Conservation (phyloP, 2,797 vertebrate species). For the Mormyrops attenuatus region DNA sequence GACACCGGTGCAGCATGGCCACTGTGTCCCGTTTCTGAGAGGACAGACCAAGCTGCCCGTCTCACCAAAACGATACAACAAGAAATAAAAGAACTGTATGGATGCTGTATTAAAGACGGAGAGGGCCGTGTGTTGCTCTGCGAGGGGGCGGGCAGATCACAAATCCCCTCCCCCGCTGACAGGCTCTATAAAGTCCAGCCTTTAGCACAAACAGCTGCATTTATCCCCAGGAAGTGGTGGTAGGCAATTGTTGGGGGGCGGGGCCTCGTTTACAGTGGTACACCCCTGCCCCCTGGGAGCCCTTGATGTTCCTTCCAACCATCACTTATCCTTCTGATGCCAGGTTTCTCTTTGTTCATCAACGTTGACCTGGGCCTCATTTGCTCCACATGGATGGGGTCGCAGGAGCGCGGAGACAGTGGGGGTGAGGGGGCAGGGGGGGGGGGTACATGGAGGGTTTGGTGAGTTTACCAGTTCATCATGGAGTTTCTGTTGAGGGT, state of each 20-base stretch:
- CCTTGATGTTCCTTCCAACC: conserved; percentile 11
- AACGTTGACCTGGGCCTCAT: conserved; percentile 26
- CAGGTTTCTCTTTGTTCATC: conserved; percentile 26
- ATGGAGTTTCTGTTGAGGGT: conserved; percentile 99
- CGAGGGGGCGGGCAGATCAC: background rate
- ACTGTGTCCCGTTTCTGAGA: background rate
- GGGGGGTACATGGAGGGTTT: conserved; percentile 31
- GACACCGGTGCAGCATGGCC: background rate
- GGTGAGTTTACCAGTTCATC: conserved; percentile 93
- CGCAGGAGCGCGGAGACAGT: conserved; percentile 58
- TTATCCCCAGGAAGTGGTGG: background rate
- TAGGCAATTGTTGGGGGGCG: background rate
- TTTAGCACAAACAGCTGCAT: background rate
- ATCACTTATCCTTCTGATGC: conserved; percentile 21
- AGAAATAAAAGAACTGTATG: background rate
- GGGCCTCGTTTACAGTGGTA: background rate
- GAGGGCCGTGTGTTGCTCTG: background rate
- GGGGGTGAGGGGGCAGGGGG: conserved; percentile 50
- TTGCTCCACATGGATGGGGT: background rate
- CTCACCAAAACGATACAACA: background rate
- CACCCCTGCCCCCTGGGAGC: conserved; percentile 15
- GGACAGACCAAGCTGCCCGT: background rate
- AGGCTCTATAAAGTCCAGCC: background rate
- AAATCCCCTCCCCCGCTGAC: background rate
- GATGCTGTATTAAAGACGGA: background rate